Evolutionary conservation across 2,113 vertebrate genomes (phyloP), one percentile per base, ranked within the genome.

Genomic region (Dicerorhinus sumatrensis): DNA sequence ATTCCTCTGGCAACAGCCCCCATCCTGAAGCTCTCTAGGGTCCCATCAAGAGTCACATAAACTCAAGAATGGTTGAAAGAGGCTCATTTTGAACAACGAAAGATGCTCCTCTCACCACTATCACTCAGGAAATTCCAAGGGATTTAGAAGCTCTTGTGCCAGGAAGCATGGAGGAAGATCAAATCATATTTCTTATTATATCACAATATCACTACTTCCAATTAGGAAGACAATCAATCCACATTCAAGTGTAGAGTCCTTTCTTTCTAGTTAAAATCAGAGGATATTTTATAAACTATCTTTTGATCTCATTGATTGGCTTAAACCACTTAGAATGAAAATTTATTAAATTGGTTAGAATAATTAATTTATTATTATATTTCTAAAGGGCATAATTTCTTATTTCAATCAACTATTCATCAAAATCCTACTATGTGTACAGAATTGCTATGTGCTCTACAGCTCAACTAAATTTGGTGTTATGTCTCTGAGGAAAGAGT

Each of bases 181-280:
- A 58, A 31, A 69, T 17, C 6, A 13, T 39, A 58, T 36, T n/a
- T 90, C 58, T 75, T 90, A 31, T 39, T 65, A n/a, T 18, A 75
- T 65, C 36, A 14, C 67, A 29, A 16, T 67, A 76, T 46, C 21
- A 46, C 69, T 67, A 18, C 46, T 48, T 83, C 36, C 48, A 12
- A 20, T 48, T 67, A 94, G 33, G 17, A 92, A 82, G 20, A 13
- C 23, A 72, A 3, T 33, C 13, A 54, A 76, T 69, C 27, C 39
- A 39, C 33, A 54, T n/a, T 67, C 63, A 56, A 63, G 36, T 62
- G 2, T 29, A 67, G 33, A 7, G 10, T 69, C 14, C 13, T 93
- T 81, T 36, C 72, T 33, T 76, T 63, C 65, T 25, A 39, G n/a
- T 92, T 72, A 93, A 95, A 96, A 67, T 76, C 63, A 29, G 25